Evolutionary conservation across 2,888 invertebrate species (phyloP), one percentile per base, ranked within the genome.

Genomic region (Cephus spinipes): DNA sequence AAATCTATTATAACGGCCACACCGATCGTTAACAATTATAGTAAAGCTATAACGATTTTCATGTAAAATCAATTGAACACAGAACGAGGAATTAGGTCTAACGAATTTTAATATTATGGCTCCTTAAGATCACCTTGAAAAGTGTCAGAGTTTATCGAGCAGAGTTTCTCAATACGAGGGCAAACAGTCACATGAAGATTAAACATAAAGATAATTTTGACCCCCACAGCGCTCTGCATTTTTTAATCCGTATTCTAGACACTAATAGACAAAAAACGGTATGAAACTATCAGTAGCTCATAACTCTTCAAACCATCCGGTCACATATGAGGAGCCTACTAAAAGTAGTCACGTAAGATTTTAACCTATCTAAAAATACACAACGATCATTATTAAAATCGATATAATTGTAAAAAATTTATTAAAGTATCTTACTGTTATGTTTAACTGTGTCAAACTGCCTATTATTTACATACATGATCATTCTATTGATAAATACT

Each of bases 101-200:
- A 71, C 33, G 9, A 32, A 30, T 32, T 23, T 30, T 32, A 30
- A 30, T 23, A 23, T 15, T 30, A 71, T 71, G 1, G 23, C 33
- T 30, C 31, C 23, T 71, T 71, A 71, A 31, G 12, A 31, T 32
- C 12, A 33, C 30, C 30, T 71, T 71, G 9, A 71, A 74, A 33
- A 71, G 71, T 75, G 77, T 80, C 77, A 74, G 73, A 81, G 82
- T 81, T 81, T 81, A 81, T 81, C 81, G 76, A 32, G 32, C 36
- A 68, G 69, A 74, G 76, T 74, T 79, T 80, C 78, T 79, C 78
- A 79, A 81, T 35, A 77, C 23, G 68, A 69, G 30, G 74, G 12
- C 35, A n/a, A 35, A 12, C 30, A 68, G 12, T 40, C 31, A 75
- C 35, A 36, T 31, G 68, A 33, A 40, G 36, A 75, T 68, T 68